Conservation (phyloP, 2,113 vertebrate species). For the Lampris incognitus region DNA sequence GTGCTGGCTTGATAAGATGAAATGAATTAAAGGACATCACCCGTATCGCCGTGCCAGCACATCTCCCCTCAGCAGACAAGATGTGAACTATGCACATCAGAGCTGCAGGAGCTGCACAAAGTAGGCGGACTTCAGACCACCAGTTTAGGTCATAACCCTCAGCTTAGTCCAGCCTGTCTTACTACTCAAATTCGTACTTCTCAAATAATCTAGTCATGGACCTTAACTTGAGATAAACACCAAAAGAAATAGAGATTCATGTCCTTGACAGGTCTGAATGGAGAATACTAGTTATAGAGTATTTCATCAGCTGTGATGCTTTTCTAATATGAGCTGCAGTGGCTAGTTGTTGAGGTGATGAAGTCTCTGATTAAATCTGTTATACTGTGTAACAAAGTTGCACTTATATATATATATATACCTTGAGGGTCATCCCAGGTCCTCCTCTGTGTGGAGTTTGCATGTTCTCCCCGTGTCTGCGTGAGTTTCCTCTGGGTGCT, state of each 20-base stretch:
- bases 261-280: constrained; percentile 17
- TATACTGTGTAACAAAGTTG: too few relatives aligned
- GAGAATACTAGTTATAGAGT: not conserved
- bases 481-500: too few relatives aligned
- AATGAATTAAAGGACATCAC: constrained; percentile 74
- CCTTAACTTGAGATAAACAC: constrained; percentile 20
- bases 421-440: too few relatives aligned
- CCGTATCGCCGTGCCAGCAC: constrained; percentile 65
- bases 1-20: constrained; percentile 69
- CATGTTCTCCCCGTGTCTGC: too few relatives aligned
- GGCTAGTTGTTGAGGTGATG: too few relatives aligned
- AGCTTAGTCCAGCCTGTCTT: too few relatives aligned
- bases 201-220: constrained; percentile 7
- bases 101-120: constrained; percentile 41
- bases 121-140: constrained; percentile 41
- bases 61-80: constrained; percentile 43
- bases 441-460: too few relatives aligned
- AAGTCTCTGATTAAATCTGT: too few relatives aligned
- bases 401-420: too few relatives aligned
- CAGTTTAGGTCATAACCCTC: constrained; percentile 8
- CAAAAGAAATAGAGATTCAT: constrained; percentile 3
- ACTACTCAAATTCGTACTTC: constrained; percentile 2
- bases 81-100: constrained; percentile 64
- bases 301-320: not conserved
- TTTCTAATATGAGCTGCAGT: not conserved